Evolutionary conservation across 2,113 vertebrate genomes (phyloP).

Genomic region (Macrotis lagotis): DNA sequence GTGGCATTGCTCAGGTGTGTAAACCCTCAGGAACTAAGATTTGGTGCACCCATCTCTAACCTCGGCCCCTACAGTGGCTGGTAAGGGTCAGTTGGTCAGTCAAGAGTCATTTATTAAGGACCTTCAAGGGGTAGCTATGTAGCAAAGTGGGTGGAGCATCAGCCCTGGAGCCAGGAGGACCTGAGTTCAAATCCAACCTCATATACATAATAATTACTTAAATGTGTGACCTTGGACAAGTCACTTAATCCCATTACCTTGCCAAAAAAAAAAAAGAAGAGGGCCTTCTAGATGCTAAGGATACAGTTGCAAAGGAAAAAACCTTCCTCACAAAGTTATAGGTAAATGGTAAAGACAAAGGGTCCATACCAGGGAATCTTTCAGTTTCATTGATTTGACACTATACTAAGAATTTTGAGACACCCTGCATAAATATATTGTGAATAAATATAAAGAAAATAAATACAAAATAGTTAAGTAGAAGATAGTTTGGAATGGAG

Average conservation of each 20-base stretch:
- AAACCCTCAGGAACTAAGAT: not conserved
- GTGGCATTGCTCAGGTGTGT: slow-evolving; percentile 98
- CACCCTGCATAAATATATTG: not conserved
- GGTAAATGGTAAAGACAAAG: too few relatives aligned
- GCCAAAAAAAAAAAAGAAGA: too few relatives aligned
- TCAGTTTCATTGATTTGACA: not conserved
- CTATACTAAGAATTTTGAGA: not conserved
- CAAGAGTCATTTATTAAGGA: not conserved
- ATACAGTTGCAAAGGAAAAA: too few relatives aligned
- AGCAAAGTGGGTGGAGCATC: too few relatives aligned
- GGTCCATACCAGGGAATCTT: not conserved
- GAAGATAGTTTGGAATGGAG: not conserved
- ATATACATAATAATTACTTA: too few relatives aligned
- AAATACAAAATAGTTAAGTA: not conserved
- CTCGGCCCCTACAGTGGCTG: not conserved
- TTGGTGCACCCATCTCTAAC: not conserved
- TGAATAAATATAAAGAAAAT: not conserved
- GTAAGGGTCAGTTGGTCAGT: not conserved
- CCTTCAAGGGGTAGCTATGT: not conserved
- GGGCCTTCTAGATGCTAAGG: too few relatives aligned
- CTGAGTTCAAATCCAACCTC: too few relatives aligned
- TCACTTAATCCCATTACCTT: too few relatives aligned
- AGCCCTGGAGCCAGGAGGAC: too few relatives aligned
- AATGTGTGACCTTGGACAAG: too few relatives aligned
- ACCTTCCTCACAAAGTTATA: too few relatives aligned